Percentiles rank a stretch among this genome's conserved stretches.
phyloP scores from a whole-genome alignment of 2,888 invertebrate genomes.

The Nymphalis polychloros region DNA sequence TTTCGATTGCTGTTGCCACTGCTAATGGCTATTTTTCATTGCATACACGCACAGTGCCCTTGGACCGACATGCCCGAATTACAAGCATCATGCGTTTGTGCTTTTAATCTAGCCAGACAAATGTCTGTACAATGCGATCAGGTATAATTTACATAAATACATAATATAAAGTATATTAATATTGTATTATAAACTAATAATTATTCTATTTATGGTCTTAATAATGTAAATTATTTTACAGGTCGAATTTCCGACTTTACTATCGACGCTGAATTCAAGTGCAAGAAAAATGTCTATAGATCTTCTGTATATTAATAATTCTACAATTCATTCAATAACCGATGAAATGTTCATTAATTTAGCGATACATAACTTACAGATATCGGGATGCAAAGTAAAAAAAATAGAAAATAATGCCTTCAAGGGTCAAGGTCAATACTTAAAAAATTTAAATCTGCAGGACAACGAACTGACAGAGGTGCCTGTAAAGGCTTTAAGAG shows the following conservation, averaged over 20 bases:
- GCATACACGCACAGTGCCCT: constrained; percentile 87
- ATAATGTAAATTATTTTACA: constrained; percentile 48
- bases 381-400: constrained; percentile 90
- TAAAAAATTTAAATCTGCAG: constrained; percentile 92
- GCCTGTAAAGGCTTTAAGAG: constrained; percentile 87
- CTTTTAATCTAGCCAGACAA: constrained; percentile 91
- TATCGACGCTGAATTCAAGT: constrained; percentile 87
- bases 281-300: constrained; percentile 87
- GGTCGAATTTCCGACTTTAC: constrained; percentile 89
- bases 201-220: neutral
- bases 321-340: constrained; percentile 86
- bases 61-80: constrained; percentile 89
- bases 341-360: constrained; percentile 86
- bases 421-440: constrained; percentile 88
- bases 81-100: constrained; percentile 93
- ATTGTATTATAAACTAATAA: neutral
- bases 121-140: constrained; percentile 95
- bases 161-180: neutral
- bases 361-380: constrained; percentile 90
- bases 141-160: constrained; percentile 55
- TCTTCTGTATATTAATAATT: constrained; percentile 93
- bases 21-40: constrained; percentile 47
- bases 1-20: constrained; percentile 51
- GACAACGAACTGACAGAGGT: constrained; percentile 91
- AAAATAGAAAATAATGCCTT: constrained; percentile 88